Base-by-base conservation (phyloP, 2,113 vertebrate genomes). In the Myotis brandtii region DNA sequence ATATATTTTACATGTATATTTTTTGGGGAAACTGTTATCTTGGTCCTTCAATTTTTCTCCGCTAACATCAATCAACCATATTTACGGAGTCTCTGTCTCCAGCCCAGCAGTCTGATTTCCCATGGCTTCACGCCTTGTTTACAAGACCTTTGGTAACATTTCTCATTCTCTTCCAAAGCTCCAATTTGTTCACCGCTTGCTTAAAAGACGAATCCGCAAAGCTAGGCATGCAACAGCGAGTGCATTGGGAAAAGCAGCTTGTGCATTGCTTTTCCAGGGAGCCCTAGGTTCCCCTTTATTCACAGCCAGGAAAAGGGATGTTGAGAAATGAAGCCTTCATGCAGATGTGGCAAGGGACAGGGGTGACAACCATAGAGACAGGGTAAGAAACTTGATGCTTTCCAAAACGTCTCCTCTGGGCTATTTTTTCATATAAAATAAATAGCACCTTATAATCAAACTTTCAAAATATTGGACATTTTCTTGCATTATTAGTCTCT, bases 341-440 rank as follows among this genome's bases (percentile, higher is more conserved):
- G 7, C 13, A 75, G 66, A 64, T 46, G 1, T 69, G 54, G 34
- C n/a, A 0, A 30, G 17, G 43, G 40, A 27, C 27, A 6, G 8
- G 11, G 32, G 17, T 88, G 81, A 86, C 16, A 43, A 18, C 16
- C 48, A 46, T 0, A 14, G 23, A 80, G 27, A 62, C 34, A 64
- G 10, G 23, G 13, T 89, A 72, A 86, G 46, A 84, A 84, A 70
- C n/a, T 75, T 46, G n/a, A 43, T 40, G 5, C 85, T 75, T 88
- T 91, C 73, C n/a, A 75, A 89, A 79, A n/a, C 75, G 0, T 56
- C 46, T 75, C 64, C 10, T 32, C 9, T 75, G 62, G 43, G 9
- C 50, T 79, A 23, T 20, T 75, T 81, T 83, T 90, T 89, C 75
- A 76, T 62, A 46, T 75, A 84, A 93, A 96, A 84, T 62, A 89